Evolutionary conservation across 2,113 vertebrate genomes (phyloP).

Genomic region (Clarias gariepinus): DNA sequence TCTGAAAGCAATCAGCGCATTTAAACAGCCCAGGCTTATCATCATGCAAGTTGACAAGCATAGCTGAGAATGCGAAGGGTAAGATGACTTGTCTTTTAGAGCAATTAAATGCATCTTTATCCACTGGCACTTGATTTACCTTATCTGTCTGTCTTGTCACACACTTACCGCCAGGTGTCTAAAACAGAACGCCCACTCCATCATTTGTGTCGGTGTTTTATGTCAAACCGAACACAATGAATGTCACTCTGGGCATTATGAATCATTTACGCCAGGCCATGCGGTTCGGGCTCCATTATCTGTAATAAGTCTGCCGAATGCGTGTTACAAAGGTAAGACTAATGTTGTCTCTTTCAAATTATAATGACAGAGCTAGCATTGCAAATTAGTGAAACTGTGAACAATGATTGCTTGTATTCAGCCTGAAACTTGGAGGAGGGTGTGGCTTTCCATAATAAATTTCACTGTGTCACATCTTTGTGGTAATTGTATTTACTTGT

Average conservation of each 20-base stretch:
- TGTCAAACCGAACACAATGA: conserved; percentile 63
- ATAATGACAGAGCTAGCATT: conserved; percentile 30
- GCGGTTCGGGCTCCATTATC: conserved; percentile 58
- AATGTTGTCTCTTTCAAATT: conserved; percentile 64
- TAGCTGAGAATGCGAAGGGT: conserved; percentile 58
- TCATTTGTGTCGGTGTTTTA: conserved; percentile 66
- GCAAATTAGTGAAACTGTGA: conserved; percentile 15
- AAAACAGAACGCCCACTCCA: conserved; percentile 49
- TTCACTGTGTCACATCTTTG: background rate
- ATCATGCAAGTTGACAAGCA: conserved; percentile 63
- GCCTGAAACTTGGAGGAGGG: background rate
- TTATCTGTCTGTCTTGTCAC: conserved; percentile 62
- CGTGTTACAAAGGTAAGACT: conserved; percentile 58
- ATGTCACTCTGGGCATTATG: conserved; percentile 58
- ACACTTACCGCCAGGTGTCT: conserved; percentile 56
- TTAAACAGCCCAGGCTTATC: conserved; percentile 61
- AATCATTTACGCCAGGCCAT: conserved; percentile 63
- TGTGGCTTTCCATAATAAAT: conserved; percentile 9
- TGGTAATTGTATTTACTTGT: conserved; percentile 6
- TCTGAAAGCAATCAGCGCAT: conserved; percentile 60
- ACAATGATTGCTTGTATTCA: background rate
- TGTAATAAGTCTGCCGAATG: conserved; percentile 53
- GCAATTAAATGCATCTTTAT: conserved; percentile 70
- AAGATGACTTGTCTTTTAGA: conserved; percentile 62
- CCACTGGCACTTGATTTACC: conserved; percentile 66